phyloP scores from a whole-genome alignment of 30 jellyfish, hydroid and myxozoan species.

The Aurelia coerulea region DNA sequence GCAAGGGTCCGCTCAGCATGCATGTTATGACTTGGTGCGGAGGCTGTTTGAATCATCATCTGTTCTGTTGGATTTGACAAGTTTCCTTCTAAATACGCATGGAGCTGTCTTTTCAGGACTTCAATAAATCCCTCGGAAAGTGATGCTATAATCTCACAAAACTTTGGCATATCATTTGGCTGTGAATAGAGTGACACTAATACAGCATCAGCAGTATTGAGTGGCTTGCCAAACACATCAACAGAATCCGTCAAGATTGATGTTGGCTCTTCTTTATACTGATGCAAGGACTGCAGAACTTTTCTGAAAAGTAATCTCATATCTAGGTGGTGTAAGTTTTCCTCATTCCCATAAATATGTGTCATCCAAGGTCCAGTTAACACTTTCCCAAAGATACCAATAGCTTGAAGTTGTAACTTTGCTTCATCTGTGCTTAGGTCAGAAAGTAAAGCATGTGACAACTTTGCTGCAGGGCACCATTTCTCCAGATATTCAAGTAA shows the following conservation, averaged over 20 bases:
- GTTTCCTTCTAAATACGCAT: background rate
- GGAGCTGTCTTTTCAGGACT: conserved; percentile 6
- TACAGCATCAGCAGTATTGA: background rate
- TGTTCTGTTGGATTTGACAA: conserved; percentile 17
- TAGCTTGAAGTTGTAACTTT: conserved; percentile 3
- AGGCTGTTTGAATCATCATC: background rate
- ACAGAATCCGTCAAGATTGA: background rate
- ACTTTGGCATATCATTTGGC: background rate
- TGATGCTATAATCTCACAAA: background rate
- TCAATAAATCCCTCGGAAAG: background rate
- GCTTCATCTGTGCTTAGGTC: conserved; percentile 5
- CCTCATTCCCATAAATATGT: background rate
- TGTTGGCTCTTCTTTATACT: background rate
- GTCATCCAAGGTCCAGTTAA: conserved; percentile 33
- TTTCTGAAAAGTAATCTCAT: background rate
- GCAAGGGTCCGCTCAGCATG: conserved; percentile 25
- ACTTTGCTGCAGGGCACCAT: background rate
- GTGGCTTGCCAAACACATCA: conserved; percentile 6
- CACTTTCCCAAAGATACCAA: conserved; percentile 15
- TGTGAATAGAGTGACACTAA: background rate
- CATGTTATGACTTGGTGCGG: conserved; percentile 2
- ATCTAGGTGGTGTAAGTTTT: conserved; percentile 6
- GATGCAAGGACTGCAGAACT: background rate
- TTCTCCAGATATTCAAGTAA: background rate
- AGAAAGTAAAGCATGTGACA: background rate